A percentile compares a stretch with the other conserved stretches of the same genome.
Evolutionary conservation across 2,888 invertebrate species (phyloP).

Genomic region (Dicycla oo): DNA sequence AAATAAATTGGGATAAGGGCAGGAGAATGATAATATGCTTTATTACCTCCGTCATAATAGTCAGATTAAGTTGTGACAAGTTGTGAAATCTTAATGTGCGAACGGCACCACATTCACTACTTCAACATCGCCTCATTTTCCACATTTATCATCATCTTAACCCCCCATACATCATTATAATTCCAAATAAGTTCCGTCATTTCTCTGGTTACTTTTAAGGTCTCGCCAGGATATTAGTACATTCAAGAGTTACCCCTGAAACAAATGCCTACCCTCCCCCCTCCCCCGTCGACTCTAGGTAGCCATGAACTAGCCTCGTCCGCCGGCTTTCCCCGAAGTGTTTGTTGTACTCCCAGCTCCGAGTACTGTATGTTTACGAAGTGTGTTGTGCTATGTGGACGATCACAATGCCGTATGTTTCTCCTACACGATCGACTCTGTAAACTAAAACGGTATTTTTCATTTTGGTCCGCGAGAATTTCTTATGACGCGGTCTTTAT

Average conservation of each 20-base stretch:
- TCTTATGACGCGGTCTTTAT: slow-evolving; percentile 50
- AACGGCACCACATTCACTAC: background rate
- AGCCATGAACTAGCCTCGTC: slow-evolving; percentile 55
- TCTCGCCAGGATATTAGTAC: background rate
- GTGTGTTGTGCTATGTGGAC: slow-evolving; percentile 61
- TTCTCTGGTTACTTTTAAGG: background rate
- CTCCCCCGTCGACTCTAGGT: slow-evolving; percentile 20
- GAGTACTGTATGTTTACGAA: slow-evolving; percentile 66
- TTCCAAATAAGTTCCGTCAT: background rate
- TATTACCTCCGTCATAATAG: too few species aligned
- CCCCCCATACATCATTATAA: background rate
- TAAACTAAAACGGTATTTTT: slow-evolving; percentile 70
- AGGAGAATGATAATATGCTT: too few species aligned
- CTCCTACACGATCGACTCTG: slow-evolving; percentile 55
- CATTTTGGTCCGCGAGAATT: slow-evolving; percentile 65
- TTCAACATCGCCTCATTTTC: background rate
- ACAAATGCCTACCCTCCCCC: slow-evolving; percentile 1
- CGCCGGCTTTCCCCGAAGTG: slow-evolving; percentile 72
- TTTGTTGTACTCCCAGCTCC: slow-evolving; percentile 72
- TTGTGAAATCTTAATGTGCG: background rate
- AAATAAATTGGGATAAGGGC: too few species aligned
- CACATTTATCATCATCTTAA: background rate
- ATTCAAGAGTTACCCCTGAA: background rate
- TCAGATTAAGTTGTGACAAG: background rate
- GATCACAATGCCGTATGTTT: slow-evolving; percentile 67